Evolutionary conservation across 2,797 vertebrate species (phyloP).

Genomic region (Aulostomus chinensis): DNA sequence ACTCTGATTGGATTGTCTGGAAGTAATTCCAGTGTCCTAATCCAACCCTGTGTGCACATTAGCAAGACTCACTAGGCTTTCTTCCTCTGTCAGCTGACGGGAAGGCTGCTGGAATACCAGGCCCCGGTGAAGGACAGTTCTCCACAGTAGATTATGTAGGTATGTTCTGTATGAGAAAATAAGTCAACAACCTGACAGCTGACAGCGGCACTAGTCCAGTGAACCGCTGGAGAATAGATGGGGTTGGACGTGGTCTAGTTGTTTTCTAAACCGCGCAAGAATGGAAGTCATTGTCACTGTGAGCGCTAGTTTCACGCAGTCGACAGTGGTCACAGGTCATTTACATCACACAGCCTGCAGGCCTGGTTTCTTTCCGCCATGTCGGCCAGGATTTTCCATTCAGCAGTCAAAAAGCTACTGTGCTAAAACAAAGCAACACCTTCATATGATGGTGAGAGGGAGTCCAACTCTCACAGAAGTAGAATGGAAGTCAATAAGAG

Average conservation of each 20-base stretch:
- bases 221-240: conserved; percentile 25
- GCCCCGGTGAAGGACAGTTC: not conserved
- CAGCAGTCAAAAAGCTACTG: too few relatives aligned
- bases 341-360: conserved; percentile 42
- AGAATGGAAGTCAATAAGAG: too few relatives aligned
- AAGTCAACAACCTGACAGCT: conserved; percentile 51
- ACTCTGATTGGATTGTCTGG: conserved; percentile 71
- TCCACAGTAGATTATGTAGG: conserved; percentile 7
- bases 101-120: too few relatives aligned
- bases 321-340: conserved; percentile 56
- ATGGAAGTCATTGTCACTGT: conserved; percentile 52
- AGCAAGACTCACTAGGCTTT: conserved; percentile 49
- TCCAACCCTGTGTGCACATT: conserved; percentile 59
- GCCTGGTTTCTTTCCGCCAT: conserved; percentile 41
- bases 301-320: conserved; percentile 39
- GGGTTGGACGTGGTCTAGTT: conserved; percentile 36
- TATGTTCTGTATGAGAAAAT: conserved; percentile 41
- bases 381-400: conserved; percentile 34
- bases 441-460: too few relatives aligned
- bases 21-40: conserved; percentile 70
- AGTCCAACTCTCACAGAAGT: too few relatives aligned
- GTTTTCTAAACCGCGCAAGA: conserved; percentile 49
- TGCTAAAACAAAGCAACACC: too few relatives aligned
- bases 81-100: conserved; percentile 32
- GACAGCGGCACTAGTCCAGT: conserved; percentile 40